Base-by-base conservation (phyloP, 1,140 invertebrate species). In the Drosophila kohkoa region DNA sequence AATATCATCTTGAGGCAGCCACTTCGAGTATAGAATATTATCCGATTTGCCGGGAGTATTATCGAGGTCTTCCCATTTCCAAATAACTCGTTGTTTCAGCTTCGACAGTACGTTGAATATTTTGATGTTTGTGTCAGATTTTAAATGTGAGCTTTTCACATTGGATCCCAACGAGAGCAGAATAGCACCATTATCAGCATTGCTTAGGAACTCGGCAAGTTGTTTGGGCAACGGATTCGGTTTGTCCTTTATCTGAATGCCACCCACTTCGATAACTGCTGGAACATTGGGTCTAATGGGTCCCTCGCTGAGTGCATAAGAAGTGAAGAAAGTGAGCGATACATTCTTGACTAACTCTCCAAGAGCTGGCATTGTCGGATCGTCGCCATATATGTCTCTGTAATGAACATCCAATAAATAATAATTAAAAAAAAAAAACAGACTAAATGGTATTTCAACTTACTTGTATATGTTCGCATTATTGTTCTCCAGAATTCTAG, bases 121-220 rank as follows among this genome's bases (percentile, higher is more conserved):
- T 15, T 15, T 15, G 15, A 1, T 15, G 15, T 15, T 15, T 15
- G 15, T 15, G 15, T 15, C 91, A 1, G 77, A 28, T 2, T 93
- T 90, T 2, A 95, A 77, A 8, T 92, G 63, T 1, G 77, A 74
- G 2, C 92, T 87, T 16, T 91, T 91, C 0, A 94, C 59, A 58
- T 93, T 94, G 2, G 93, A 93, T 0, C 95, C 95, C 28, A 95
- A 91, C 79, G 94, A 95, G 41, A 96, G 93, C 41, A 94, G 94
- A 51, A 96, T 93, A 3, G 80, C 80, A 6, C 71, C 80, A 8
- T 79, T n/a, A 11, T 63, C 59, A 15, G 71, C 51, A 1, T 81
- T 81, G 74, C 77, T 46, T 0, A 82, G 52, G 46, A 82, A 83
- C 54, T 82, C 38, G 0, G 28, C 63, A 5, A 82, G 60, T 3